phyloP scores from a whole-genome alignment of 2,113 vertebrate species.

The Tetraodon nigroviridis region DNA sequence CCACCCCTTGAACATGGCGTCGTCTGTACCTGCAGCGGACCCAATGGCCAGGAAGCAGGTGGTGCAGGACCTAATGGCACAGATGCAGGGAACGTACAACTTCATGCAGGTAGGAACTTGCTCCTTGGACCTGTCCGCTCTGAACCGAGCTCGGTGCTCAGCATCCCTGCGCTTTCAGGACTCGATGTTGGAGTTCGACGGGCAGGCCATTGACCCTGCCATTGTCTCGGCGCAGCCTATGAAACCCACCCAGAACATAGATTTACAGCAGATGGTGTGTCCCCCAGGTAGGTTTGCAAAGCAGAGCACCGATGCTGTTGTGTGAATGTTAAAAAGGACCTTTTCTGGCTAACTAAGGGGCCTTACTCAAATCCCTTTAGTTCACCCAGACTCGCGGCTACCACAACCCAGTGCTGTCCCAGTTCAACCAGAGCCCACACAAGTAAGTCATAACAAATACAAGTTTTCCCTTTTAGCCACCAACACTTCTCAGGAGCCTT shows the following conservation, averaged over 20 bases:
- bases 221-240: conserved; percentile 96
- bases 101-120: conserved; percentile 88
- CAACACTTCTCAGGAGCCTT: background rate
- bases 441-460: conserved; percentile 73
- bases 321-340: background rate
- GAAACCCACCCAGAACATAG: conserved; percentile 86
- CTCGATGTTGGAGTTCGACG: conserved; percentile 96
- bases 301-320: background rate
- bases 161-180: conserved; percentile 72
- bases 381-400: conserved; percentile 88
- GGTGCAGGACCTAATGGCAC: conserved; percentile 97
- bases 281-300: conserved; percentile 78
- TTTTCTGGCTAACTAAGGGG: conserved; percentile 12
- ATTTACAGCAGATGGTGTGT: conserved; percentile 90
- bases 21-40: conserved; percentile 84
- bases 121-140: background rate
- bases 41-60: conserved; percentile 87
- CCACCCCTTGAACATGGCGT: conserved; percentile 76
- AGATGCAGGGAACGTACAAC: conserved; percentile 97
- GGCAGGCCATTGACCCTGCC: conserved; percentile 90
- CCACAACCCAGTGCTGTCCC: conserved; percentile 84
- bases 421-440: conserved; percentile 88
- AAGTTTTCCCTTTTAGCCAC: background rate
- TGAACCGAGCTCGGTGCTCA: background rate
- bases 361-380: conserved; percentile 55